Conservation (phyloP, 2,888 invertebrate genomes). For the Actias luna region DNA sequence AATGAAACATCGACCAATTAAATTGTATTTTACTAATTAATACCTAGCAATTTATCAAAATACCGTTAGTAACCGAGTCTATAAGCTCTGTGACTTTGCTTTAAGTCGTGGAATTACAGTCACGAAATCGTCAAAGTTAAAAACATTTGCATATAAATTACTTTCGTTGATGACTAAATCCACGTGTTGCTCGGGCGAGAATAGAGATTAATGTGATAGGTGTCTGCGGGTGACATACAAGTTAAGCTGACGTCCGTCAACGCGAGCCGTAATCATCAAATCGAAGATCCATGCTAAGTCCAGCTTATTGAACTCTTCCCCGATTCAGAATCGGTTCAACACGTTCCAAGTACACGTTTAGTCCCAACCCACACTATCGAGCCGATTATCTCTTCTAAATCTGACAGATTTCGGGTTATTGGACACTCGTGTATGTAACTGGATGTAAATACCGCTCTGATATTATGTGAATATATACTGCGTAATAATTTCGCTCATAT, state of each 20-base stretch:
- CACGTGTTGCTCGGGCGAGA: slow-evolving; percentile 76
- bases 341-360: slow-evolving; percentile 57
- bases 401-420: slow-evolving; percentile 63
- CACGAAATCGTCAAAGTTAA: slow-evolving; percentile 73
- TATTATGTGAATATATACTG: slow-evolving; percentile 29
- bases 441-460: slow-evolving; percentile 41
- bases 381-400: slow-evolving; percentile 64
- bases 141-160: slow-evolving; percentile 81
- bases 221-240: slow-evolving; percentile 76
- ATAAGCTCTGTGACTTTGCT: slow-evolving; percentile 50
- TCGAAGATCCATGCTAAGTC: slow-evolving; percentile 79
- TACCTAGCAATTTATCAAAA: slow-evolving; percentile 45
- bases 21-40: slow-evolving; percentile 33
- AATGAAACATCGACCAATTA: slow-evolving; percentile 8
- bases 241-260: slow-evolving; percentile 81
- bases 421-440: slow-evolving; percentile 46
- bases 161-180: slow-evolving; percentile 76
- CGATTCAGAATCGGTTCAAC: slow-evolving; percentile 59
- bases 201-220: slow-evolving; percentile 78
- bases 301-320: slow-evolving; percentile 75
- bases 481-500: neutral
- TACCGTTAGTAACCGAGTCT: slow-evolving; percentile 56
- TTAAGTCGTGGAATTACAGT: slow-evolving; percentile 65
- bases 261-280: slow-evolving; percentile 73
- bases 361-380: slow-evolving; percentile 50